Conservation (phyloP, 2,113 vertebrate genomes). For the Rhinolophus ferrumequinum region DNA sequence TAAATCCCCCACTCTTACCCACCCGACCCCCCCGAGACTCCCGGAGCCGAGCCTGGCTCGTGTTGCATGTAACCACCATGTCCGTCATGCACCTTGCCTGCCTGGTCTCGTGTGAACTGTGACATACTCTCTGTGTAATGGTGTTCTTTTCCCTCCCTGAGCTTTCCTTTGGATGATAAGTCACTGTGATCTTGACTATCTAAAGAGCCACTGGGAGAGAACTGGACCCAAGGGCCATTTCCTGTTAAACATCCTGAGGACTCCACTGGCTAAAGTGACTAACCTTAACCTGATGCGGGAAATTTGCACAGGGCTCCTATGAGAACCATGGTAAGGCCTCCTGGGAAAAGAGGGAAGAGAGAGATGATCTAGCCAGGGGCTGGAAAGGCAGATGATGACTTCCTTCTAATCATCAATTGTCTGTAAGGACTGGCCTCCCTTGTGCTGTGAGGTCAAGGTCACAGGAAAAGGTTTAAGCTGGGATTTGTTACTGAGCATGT, state of each 20-base stretch:
- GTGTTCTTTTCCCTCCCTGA: slow-evolving; percentile 75
- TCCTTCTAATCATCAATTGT: neutral
- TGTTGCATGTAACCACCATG: slow-evolving; percentile 86
- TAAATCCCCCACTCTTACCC: slow-evolving; percentile 82
- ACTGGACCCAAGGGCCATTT: slow-evolving; percentile 81
- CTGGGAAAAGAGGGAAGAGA: neutral
- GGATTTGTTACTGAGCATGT: neutral
- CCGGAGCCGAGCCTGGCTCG: slow-evolving; percentile 84
- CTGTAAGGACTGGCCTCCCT: neutral
- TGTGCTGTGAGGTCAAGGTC: neutral
- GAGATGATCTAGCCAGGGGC: neutral
- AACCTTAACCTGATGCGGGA: neutral
- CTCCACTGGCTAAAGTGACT: neutral
- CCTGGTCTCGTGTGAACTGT: slow-evolving; percentile 85
- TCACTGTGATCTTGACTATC: slow-evolving; percentile 82
- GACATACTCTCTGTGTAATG: slow-evolving; percentile 81
- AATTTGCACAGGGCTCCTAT: neutral
- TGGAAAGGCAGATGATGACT: fast-evolving
- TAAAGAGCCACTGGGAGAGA: slow-evolving; percentile 86
- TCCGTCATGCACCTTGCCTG: slow-evolving; percentile 83
- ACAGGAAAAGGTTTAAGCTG: neutral
- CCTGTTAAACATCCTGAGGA: slow-evolving; percentile 75
- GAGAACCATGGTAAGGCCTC: neutral
- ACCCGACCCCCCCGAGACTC: slow-evolving; percentile 76
- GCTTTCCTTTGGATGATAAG: slow-evolving; percentile 82